Evolutionary conservation across 2,797 vertebrate genomes (phyloP).

Genomic region (Lagorchestes hirsutus): DNA sequence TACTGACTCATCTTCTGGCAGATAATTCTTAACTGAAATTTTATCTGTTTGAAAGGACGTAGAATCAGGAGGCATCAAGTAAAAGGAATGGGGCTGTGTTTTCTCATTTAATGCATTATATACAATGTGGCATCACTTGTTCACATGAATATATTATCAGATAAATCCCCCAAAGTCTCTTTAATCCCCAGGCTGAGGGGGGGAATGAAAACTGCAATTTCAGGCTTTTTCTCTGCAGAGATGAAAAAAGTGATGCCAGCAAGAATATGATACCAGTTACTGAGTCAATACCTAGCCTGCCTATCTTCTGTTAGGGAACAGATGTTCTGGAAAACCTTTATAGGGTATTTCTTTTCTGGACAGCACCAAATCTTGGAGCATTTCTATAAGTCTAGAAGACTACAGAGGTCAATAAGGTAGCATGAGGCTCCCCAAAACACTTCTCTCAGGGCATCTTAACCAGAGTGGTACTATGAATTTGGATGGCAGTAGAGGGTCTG

Average conservation of each 20-base stretch:
- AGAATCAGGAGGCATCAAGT: constrained; percentile 51
- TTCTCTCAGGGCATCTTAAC: background rate
- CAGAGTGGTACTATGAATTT: background rate
- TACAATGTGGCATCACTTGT: constrained; percentile 48
- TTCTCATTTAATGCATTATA: constrained; percentile 56
- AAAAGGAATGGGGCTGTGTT: constrained; percentile 65
- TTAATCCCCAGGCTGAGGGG: constrained; percentile 58
- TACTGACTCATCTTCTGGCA: constrained; percentile 55
- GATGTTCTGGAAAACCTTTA: background rate
- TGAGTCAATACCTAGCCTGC: constrained; percentile 10
- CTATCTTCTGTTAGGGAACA: background rate
- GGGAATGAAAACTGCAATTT: constrained; percentile 33
- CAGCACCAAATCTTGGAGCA: background rate
- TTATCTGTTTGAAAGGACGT: constrained; percentile 67
- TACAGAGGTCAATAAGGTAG: background rate
- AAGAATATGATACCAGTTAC: constrained; percentile 35
- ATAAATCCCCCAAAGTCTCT: constrained; percentile 57
- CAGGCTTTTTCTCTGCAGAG: constrained; percentile 13
- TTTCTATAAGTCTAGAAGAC: background rate
- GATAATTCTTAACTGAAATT: constrained; percentile 66
- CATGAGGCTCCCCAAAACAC: background rate
- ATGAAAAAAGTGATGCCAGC: constrained; percentile 41
- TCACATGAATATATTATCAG: constrained; percentile 71
- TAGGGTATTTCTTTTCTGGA: background rate
- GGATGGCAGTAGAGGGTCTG: background rate